Percentiles rank a stretch among this genome's conserved stretches.
phyloP scores from a whole-genome alignment of 2,113 vertebrate species.

The Xenopus laevis region DNA sequence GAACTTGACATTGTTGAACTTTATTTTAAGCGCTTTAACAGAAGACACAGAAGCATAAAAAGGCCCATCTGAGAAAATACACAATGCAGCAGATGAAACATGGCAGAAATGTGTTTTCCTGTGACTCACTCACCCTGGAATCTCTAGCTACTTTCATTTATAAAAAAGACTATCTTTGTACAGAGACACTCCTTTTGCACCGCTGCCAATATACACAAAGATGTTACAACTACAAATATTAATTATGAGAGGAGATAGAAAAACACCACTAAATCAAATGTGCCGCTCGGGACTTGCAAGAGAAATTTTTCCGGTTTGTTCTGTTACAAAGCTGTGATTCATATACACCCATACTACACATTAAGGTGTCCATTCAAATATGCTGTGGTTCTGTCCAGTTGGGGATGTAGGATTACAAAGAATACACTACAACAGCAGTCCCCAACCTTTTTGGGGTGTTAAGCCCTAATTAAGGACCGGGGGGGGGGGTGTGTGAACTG shows the following conservation, averaged over 20 bases:
- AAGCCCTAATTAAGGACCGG: too few relatives aligned
- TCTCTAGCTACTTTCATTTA: constrained; percentile 40
- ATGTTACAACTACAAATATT: constrained; percentile 44
- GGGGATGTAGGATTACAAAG: too few relatives aligned
- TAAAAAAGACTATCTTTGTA: constrained; percentile 39
- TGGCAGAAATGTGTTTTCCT: constrained; percentile 29
- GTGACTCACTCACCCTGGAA: constrained; percentile 36
- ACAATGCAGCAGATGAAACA: constrained; percentile 29
- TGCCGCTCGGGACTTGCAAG: constrained; percentile 29
- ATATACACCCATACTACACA: neutral
- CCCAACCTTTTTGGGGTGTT: too few relatives aligned
- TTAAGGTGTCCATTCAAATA: too few relatives aligned
- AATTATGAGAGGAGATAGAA: constrained; percentile 37
- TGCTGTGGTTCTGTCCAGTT: too few relatives aligned
- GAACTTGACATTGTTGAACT: too few relatives aligned
- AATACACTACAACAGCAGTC: too few relatives aligned
- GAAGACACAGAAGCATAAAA: constrained; percentile 11
- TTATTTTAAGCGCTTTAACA: neutral
- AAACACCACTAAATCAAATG: constrained; percentile 33
- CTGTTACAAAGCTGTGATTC: constrained; percentile 26
- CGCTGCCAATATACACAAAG: constrained; percentile 39
- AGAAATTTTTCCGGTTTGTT: constrained; percentile 39
- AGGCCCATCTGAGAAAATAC: constrained; percentile 38
- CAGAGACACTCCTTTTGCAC: constrained; percentile 43
- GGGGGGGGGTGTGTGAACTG: too few relatives aligned